These are phyloP conservation scores for Marcusenius ussheri DNA, from an alignment of 2,113 vertebrate genomes.

Conservation along the genomic window DNA sequence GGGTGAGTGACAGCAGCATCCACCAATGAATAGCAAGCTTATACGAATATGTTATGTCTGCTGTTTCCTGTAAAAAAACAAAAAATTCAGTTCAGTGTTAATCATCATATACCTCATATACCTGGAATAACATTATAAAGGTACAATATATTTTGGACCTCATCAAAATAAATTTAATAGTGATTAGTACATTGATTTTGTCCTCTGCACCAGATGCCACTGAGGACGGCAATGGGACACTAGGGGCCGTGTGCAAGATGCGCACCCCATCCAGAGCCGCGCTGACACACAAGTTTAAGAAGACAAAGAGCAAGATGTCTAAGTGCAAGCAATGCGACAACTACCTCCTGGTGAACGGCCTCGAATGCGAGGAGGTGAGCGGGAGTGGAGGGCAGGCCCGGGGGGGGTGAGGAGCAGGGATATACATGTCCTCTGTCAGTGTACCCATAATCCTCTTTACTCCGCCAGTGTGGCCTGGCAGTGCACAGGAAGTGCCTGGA, in stretches of 20 bases:
- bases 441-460: not conserved
- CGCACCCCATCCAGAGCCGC: constrained; percentile 64
- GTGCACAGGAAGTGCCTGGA: constrained; percentile 91
- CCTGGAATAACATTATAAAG: not conserved
- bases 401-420: not conserved
- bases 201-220: constrained; percentile 54
- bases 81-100: too few relatives aligned
- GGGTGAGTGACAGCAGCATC: constrained; percentile 46
- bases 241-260: constrained; percentile 46
- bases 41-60: not conserved
- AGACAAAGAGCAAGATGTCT: constrained; percentile 73
- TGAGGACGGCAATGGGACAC: constrained; percentile 50
- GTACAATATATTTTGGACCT: not conserved
- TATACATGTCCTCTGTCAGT: not conserved
- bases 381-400: not conserved
- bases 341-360: constrained; percentile 77
- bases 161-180: not conserved
- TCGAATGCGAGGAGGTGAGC: constrained; percentile 87
- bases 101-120: not conserved
- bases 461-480: constrained; percentile 69
- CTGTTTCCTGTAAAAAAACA: not conserved
- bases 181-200: not conserved
- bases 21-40: not conserved
- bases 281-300: constrained; percentile 71
- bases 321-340: constrained; percentile 87